These are phyloP conservation scores for Hyles vespertilio DNA, from an alignment of 1,140 invertebrate genomes.

Conservation along the genomic window DNA sequence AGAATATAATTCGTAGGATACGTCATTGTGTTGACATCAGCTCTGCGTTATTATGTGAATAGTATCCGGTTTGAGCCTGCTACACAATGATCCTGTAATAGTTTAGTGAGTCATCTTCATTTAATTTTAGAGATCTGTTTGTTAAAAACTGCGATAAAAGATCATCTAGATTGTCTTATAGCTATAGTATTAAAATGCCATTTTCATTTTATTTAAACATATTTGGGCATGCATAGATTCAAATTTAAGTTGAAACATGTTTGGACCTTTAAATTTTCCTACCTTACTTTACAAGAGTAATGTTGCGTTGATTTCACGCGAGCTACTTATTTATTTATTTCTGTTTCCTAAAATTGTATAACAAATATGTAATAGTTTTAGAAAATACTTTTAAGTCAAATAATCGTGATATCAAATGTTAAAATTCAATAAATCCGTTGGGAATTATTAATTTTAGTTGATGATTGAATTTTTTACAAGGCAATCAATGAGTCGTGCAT, in stretches of 20 bases:
- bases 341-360: too few relatives aligned
- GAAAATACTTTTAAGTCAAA: not conserved
- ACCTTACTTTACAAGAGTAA: too few relatives aligned
- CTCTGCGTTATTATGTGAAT: slow-evolving; percentile 36
- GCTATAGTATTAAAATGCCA: too few relatives aligned
- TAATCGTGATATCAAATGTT: slow-evolving; percentile 16
- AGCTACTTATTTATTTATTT: too few relatives aligned
- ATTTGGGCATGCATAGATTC: too few relatives aligned
- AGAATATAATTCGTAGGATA: slow-evolving; percentile 22
- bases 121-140: slow-evolving; percentile 14
- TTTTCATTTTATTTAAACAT: too few relatives aligned
- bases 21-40: slow-evolving; percentile 64
- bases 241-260: too few relatives aligned
- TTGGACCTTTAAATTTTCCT: too few relatives aligned
- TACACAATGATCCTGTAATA: slow-evolving; percentile 22
- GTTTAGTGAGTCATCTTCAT: slow-evolving; percentile 30
- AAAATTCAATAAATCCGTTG: slow-evolving; percentile 38
- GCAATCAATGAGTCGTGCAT: slow-evolving; percentile 68
- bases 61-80: slow-evolving; percentile 47
- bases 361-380: too few relatives aligned
- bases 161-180: too few relatives aligned
- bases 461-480: slow-evolving; percentile 68
- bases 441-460: slow-evolving; percentile 58
- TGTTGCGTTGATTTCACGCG: too few relatives aligned
- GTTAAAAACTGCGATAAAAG: not conserved